Conservation (phyloP, 2,113 vertebrate genomes). For the Chionis minor region DNA sequence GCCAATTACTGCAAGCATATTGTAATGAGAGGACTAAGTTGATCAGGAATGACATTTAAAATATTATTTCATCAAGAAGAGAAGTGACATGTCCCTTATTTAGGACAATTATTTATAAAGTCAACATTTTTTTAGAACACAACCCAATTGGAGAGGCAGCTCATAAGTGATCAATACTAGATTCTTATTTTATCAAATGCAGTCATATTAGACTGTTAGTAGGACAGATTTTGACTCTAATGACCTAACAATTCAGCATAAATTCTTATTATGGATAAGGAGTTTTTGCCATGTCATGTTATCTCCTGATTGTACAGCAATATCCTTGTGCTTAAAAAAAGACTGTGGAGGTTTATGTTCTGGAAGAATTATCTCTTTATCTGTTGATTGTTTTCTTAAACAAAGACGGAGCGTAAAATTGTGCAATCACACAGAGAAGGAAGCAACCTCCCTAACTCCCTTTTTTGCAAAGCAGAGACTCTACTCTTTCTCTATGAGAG, state of each 20-base stretch:
- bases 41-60: neutral
- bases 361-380: neutral
- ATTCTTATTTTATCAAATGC: neutral
- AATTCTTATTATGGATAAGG: neutral
- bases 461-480: neutral
- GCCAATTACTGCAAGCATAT: neutral
- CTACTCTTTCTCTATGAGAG: neutral
- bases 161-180: neutral
- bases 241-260: neutral
- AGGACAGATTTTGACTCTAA: neutral
- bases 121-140: neutral
- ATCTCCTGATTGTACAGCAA: neutral
- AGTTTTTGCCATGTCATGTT: neutral
- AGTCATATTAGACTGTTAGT: neutral
- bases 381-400: neutral
- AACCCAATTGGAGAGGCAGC: neutral
- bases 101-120: neutral
- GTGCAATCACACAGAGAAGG: neutral
- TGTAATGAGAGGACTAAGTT: neutral
- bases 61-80: neutral
- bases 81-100: neutral
- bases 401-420: fast-evolving
- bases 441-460: neutral
- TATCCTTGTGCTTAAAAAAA: neutral
- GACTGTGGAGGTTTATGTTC: neutral